Conservation (phyloP, 2,113 vertebrate species). For the Pluvianellus socialis region DNA sequence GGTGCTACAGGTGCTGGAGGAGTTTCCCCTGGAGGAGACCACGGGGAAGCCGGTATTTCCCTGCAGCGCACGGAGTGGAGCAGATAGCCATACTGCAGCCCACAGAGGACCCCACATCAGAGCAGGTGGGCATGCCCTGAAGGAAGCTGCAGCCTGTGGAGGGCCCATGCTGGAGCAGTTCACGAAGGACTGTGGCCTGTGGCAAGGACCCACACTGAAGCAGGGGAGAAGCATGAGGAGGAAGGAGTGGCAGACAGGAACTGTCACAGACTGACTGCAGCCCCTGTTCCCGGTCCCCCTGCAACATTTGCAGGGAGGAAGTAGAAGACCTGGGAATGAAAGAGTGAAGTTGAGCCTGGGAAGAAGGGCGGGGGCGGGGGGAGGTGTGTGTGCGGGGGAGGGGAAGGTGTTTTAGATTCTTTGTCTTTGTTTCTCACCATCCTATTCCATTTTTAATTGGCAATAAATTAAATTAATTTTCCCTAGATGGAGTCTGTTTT, state of each 20-base stretch:
- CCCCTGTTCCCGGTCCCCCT: rapidly evolving
- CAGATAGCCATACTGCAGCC: background rate
- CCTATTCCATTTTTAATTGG: background rate
- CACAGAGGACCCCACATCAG: background rate
- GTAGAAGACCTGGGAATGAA: background rate
- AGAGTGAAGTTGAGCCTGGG: background rate
- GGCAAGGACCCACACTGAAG: background rate
- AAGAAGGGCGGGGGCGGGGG: background rate
- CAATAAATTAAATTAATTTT: background rate
- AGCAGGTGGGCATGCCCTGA: background rate
- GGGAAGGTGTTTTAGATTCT: background rate
- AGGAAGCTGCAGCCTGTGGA: background rate
- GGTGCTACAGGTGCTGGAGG: rapidly evolving
- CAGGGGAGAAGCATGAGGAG: background rate
- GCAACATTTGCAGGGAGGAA: rapidly evolving
- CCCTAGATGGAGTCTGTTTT: background rate
- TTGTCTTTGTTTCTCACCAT: background rate
- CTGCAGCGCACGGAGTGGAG: background rate
- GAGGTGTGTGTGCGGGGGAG: no score
- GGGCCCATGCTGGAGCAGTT: background rate
- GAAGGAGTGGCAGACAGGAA: background rate
- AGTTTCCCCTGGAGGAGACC: background rate
- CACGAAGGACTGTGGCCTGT: background rate
- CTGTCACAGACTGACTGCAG: background rate
- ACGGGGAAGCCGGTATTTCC: rapidly evolving